phyloP scores from a whole-genome alignment of 2,113 vertebrate genomes.

The Sialia sialis region DNA sequence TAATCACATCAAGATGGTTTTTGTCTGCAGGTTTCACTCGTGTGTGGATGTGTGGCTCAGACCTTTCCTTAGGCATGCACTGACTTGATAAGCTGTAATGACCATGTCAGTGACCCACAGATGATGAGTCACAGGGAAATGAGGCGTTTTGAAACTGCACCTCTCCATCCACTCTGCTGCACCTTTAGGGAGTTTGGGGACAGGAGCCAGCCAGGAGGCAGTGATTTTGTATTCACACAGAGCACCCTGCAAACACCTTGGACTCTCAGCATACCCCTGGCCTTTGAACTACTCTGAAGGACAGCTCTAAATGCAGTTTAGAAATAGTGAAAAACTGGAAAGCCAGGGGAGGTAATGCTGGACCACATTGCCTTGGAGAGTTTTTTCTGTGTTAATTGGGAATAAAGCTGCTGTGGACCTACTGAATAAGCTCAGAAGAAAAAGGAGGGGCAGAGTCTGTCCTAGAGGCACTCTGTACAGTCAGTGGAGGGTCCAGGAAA shows the following conservation, averaged over 20 bases:
- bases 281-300: background rate
- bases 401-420: background rate
- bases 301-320: background rate
- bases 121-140: background rate
- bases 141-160: background rate
- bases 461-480: background rate
- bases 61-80: background rate
- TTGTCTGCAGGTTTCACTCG: background rate
- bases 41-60: background rate
- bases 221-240: background rate
- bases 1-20: background rate
- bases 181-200: background rate
- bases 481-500: background rate
- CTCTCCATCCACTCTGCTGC: background rate
- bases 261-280: background rate
- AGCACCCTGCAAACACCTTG: background rate
- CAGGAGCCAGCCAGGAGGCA: background rate
- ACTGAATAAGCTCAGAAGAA: background rate
- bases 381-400: background rate
- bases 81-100: background rate
- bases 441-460: background rate
- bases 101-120: background rate
- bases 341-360: background rate
- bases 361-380: background rate
- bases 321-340: background rate